phyloP scores from a whole-genome alignment of 2,113 vertebrate genomes.

The Psammodynastes pulverulentus region DNA sequence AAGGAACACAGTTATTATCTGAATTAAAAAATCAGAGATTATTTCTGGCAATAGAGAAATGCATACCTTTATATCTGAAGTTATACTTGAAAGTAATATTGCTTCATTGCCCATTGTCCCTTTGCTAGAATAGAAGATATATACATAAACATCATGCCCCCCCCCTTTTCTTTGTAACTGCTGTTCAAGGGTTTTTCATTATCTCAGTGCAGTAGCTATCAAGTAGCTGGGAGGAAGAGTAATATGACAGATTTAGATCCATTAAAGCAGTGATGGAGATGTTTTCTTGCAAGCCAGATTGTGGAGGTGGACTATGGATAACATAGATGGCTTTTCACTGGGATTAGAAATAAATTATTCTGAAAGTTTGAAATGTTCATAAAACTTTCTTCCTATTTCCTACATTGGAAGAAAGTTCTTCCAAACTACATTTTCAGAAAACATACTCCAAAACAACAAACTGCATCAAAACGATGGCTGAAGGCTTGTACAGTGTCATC shows the following conservation, averaged over 20 bases:
- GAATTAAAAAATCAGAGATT: not conserved
- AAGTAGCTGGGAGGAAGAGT: not conserved
- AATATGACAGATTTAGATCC: not conserved
- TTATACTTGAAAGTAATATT: not conserved
- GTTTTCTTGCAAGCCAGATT: not conserved
- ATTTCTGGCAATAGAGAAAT: not conserved
- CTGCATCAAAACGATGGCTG: not conserved
- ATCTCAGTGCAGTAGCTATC: not conserved
- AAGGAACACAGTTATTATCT: not conserved
- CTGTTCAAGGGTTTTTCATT: not conserved
- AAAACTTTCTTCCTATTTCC: not conserved
- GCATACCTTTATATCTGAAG: not conserved
- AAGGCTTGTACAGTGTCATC: not conserved
- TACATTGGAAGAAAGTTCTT: not conserved
- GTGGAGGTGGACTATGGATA: not conserved
- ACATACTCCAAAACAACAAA: not conserved
- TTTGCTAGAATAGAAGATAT: not conserved
- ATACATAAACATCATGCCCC: not conserved
- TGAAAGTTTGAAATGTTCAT: not conserved
- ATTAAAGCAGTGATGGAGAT: not conserved
- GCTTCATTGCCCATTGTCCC: not conserved
- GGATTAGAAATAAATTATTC: not conserved
- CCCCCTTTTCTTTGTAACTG: not conserved
- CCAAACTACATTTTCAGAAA: not conserved
- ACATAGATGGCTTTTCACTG: not conserved